These are phyloP conservation scores for Phrynosoma platyrhinos DNA, from an alignment of 2,113 vertebrate genomes.

Conservation along the genomic window DNA sequence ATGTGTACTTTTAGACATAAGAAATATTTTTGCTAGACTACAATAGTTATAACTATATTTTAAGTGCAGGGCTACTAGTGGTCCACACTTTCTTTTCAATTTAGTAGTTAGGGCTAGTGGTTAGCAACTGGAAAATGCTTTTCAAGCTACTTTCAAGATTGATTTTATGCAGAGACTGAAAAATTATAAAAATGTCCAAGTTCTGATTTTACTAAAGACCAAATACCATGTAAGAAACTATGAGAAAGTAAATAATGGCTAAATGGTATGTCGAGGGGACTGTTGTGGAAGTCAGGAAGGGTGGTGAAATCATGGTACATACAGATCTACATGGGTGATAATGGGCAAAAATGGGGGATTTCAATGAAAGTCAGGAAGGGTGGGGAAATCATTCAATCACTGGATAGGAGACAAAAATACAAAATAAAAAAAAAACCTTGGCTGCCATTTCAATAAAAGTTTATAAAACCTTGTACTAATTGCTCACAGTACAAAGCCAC, in stretches of 20 bases:
- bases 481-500: neutral
- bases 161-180: neutral
- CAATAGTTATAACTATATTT: no score
- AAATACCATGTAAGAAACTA: neutral
- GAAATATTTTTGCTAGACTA: neutral
- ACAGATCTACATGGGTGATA: no score
- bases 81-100: neutral
- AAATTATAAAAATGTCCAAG: neutral
- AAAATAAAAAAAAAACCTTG: no score
- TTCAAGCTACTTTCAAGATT: neutral
- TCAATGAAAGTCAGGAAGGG: neutral
- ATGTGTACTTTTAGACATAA: neutral
- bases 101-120: no score
- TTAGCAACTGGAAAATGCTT: neutral
- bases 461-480: neutral
- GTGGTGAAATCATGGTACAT: no score
- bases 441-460: neutral
- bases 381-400: neutral
- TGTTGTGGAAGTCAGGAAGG: no score
- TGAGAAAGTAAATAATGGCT: slow-evolving; percentile 9
- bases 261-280: neutral
- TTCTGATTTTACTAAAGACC: neutral
- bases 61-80: no score
- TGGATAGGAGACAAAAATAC: neutral
- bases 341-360: neutral